These are phyloP conservation scores for Vannuccia rotundouncinata DNA, from an alignment of 2,888 invertebrate species.

Conservation along the genomic window DNA sequence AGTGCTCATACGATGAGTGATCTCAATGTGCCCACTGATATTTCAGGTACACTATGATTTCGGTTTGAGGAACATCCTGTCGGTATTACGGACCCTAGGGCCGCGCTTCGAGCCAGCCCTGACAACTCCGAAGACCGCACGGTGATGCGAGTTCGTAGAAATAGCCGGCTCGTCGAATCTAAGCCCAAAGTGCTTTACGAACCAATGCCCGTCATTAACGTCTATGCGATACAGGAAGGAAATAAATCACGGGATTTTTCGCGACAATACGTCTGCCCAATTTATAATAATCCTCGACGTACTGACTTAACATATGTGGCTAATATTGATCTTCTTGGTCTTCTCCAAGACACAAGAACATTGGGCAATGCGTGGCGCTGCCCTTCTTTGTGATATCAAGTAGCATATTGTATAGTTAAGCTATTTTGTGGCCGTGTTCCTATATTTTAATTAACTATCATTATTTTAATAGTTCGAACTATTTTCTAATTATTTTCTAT, in stretches of 20 bases:
- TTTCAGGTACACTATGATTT: conserved; percentile 57
- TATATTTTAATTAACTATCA: too few relatives aligned
- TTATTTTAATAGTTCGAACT: too few relatives aligned
- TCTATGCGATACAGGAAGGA: conserved; percentile 62
- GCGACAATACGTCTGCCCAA: conserved; percentile 73
- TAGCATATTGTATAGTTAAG: conserved; percentile 58
- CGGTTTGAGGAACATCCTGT: conserved; percentile 57
- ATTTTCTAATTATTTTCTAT: too few relatives aligned
- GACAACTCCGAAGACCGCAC: conserved; percentile 51
- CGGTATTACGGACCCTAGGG: conserved; percentile 56
- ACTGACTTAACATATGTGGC: conserved; percentile 73
- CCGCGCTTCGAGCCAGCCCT: conserved; percentile 52
- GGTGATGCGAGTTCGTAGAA: conserved; percentile 64
- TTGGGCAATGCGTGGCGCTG: conserved; percentile 92
- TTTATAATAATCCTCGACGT: conserved; percentile 77
- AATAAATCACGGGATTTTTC: conserved; percentile 38
- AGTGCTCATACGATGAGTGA: too few relatives aligned
- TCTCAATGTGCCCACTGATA: too few relatives aligned
- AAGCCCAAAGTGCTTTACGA: conserved; percentile 74
- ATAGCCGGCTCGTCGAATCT: conserved; percentile 68
- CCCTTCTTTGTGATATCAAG: conserved; percentile 88
- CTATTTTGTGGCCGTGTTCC: too few relatives aligned
- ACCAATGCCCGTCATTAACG: conserved; percentile 71
- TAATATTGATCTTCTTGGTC: conserved; percentile 66
- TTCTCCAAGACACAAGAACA: conserved; percentile 67